Base-by-base conservation (phyloP, 64 coral and sea anemone genomes). In the Astreopora myriophthalma region DNA sequence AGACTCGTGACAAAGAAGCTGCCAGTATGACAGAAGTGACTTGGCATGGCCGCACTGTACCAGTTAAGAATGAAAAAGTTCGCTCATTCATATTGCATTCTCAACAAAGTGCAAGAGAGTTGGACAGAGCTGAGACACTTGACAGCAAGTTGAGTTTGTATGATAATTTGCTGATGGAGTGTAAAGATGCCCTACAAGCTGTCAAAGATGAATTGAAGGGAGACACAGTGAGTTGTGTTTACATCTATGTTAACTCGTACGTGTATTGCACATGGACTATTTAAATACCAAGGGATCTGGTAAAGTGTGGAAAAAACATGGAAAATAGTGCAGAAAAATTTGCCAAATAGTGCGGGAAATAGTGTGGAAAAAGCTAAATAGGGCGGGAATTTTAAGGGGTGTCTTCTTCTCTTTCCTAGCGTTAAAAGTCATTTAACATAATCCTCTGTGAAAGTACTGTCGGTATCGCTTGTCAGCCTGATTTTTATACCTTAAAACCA, bases 1-100 rank as follows among this genome's bases (percentile, higher is more conserved):
- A 99, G 73, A 99, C 97, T 2, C 86, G 97, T 36, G 97, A 99
- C 26, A 99, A 96, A 80, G 94, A 99, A 85, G 97, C 97, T 63
- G 90, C 86, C 17, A 73, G 86, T 5, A 86, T 99, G 91, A 99
- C 93, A 85, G 97, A 99, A 58, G 90, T 99, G 57, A 95, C 69
- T 17, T 99, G 97, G 97, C 73, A 87, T 88, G 91, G 94, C 19
- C 90, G 52, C 22, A 90, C 81, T 33, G 71, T 99, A 24, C 97
- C 97, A 48, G 97, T 99, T 8, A 99, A 95, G 70, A 99, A 87
- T 80, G 97, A 99, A 44, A 89, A 96, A 84, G 97, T 96, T 8
- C 94, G 97, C 34, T 88, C 83, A 77, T 99, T 99, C 76, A 94
- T 99, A 63, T 69, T 99, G 28, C 97, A 93, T 66, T 74, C 91